phyloP scores from a whole-genome alignment of 2,797 vertebrate genomes.

The Craterocephalus amniculus region DNA sequence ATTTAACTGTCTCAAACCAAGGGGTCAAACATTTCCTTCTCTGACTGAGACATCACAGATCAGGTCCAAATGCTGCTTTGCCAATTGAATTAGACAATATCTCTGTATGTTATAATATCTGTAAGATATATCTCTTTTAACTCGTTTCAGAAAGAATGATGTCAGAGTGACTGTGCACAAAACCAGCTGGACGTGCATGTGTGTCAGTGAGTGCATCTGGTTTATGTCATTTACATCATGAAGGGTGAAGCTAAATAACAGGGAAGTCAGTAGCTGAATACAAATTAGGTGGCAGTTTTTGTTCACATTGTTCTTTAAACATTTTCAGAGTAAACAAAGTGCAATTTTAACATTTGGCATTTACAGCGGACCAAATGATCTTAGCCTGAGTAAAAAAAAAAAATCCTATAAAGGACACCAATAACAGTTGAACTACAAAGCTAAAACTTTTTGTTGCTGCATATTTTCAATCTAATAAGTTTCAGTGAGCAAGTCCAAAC shows the following conservation, averaged over 20 bases:
- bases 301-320: neutral
- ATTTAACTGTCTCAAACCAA: constrained; percentile 41
- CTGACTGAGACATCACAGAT: constrained; percentile 67
- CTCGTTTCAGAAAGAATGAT: constrained; percentile 22
- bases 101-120: neutral
- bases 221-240: neutral
- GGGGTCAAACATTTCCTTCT: constrained; percentile 67
- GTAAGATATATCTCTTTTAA: neutral
- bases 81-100: constrained; percentile 36
- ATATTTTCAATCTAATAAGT: neutral
- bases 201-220: constrained; percentile 13
- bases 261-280: neutral
- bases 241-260: neutral
- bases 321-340: neutral
- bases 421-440: neutral
- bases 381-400: neutral
- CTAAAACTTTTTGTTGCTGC: neutral
- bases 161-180: neutral
- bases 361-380: neutral
- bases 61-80: constrained; percentile 63
- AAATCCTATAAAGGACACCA: neutral
- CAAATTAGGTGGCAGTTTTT: neutral
- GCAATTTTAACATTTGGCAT: neutral
- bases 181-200: constrained; percentile 22
- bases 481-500: neutral